Conservation (phyloP, 1,140 invertebrate species). For the Tribolium madens region DNA sequence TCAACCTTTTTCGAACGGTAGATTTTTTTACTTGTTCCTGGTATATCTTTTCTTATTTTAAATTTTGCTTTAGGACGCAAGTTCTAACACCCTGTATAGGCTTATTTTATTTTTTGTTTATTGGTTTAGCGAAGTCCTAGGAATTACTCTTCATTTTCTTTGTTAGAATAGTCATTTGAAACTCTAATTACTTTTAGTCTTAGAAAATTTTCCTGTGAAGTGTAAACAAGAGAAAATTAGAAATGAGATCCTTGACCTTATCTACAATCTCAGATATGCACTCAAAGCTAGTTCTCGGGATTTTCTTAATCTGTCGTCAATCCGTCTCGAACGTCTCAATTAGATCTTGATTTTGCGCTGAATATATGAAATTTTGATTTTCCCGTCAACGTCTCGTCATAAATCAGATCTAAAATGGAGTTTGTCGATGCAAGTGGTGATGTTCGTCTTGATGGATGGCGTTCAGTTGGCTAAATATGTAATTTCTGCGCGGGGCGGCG, state of each 20-base stretch:
- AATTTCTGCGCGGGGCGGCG: slow-evolving; percentile 47
- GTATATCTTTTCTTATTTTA: too few relatives aligned
- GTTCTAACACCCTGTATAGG: too few relatives aligned
- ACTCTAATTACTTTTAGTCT: too few relatives aligned
- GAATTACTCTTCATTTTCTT: too few relatives aligned
- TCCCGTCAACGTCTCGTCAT: not conserved
- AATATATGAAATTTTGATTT: not conserved
- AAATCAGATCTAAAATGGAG: not conserved
- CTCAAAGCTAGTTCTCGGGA: not conserved
- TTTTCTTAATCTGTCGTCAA: not conserved
- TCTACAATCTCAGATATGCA: not conserved
- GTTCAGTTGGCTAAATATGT: slow-evolving; percentile 43
- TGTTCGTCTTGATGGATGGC: slow-evolving; percentile 32
- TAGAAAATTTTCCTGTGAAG: not conserved
- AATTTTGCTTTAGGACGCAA: too few relatives aligned
- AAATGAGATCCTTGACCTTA: not conserved
- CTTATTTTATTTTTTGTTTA: too few relatives aligned
- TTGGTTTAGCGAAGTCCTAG: too few relatives aligned
- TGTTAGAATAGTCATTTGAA: too few relatives aligned
- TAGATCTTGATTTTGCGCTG: not conserved
- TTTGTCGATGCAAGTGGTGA: not conserved
- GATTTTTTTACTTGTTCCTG: too few relatives aligned
- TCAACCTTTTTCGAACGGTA: too few relatives aligned
- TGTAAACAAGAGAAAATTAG: not conserved
- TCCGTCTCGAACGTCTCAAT: not conserved